Evolutionary conservation across 2,888 invertebrate genomes (phyloP), one percentile per base, ranked within the genome.

Genomic region (Oligia strigilis): DNA sequence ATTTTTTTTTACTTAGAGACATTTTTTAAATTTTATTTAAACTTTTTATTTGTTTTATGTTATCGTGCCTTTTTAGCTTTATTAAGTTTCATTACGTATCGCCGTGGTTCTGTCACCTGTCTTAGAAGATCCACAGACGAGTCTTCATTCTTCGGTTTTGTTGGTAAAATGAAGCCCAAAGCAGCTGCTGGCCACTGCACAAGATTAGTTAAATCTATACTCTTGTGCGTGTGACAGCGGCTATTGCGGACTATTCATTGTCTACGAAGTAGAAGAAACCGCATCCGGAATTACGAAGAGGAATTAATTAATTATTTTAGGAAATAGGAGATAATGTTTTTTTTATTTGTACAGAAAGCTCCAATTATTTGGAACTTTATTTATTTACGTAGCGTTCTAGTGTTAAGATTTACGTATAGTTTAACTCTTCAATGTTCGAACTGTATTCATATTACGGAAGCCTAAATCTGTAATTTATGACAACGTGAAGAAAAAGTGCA

Each of bases 161-260:
- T 87, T 78, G 74, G 82, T 87, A 87, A 80, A 94, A 96, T 98
- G 98, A 98, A 97, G 97, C 97, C 98, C 98, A 98, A 98, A 98
- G 98, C 98, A 99, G 99, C 99, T 99, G 99, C 99, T 99, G 99
- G 98, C 98, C 99, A 99, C 99, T 99, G 99, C 98, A 98, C 99
- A 99, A 99, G 99, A 99, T 98, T 99, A 98, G 97, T 96, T 90
- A 98, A 77, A 97, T 94, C 93, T 94, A 98, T 98, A 99, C 99
- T 99, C 99, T 99, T 99, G 99, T 99, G 99, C 99, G 99, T 99
- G 99, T 99, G 99, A 99, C 99, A 99, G 99, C 99, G 99, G 99
- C 99, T 99, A 99, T 99, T 98, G 98, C 99, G 98, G 98, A 98
- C 97, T 93, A 97, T 97, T 97, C 97, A 97, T 96, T 93, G 91